Evolutionary conservation across 2,888 invertebrate genomes (phyloP), one percentile per base, ranked within the genome.

Genomic region (Patella caerulea): DNA sequence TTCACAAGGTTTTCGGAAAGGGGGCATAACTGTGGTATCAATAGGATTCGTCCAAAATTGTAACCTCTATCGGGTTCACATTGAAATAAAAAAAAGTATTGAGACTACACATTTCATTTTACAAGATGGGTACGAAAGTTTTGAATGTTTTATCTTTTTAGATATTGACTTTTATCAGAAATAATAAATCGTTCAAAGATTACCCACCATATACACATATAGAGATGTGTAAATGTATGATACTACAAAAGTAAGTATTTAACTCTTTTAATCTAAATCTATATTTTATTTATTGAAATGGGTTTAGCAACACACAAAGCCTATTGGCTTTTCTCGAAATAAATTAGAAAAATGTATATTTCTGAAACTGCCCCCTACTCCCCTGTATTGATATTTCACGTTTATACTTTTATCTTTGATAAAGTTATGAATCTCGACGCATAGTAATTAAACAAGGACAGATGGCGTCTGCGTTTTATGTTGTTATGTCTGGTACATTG

Each of bases 361-460:
- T 76, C 29, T 29, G 53, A 56, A 72, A 1, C 12, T 14, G 19
- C 19, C 54, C 45, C 45, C 45, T 1, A 0, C 45, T 9, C 7
- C 45, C 7, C 45, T 45, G 45, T 45, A 54, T 52, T 54, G 11
- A 29, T 15, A 53, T 15, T 19, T 71, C 14, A 55, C 24, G 24
- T 53, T 71, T 14, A 54, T 72, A 17, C 11, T 24, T 55, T 15
- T 17, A 29, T 34, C 7, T 55, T 11, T 17, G 70, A 70, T 74
- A 3, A 74, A 88, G 88, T 34, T 87, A 86, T 77, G 88, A 88
- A 77, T 81, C 86, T 1, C 78, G 87, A n/a, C 76, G 87, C 11
- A 83, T 88, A 14, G 77, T 88, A 19, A 19, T 86, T 34, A 86
- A 85, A 56, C 83, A 87, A 70, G 88, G 87, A 1, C 88, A 88